Evolutionary conservation across 2,888 invertebrate species (phyloP).

Genomic region (Amblyteles armatorius): DNA sequence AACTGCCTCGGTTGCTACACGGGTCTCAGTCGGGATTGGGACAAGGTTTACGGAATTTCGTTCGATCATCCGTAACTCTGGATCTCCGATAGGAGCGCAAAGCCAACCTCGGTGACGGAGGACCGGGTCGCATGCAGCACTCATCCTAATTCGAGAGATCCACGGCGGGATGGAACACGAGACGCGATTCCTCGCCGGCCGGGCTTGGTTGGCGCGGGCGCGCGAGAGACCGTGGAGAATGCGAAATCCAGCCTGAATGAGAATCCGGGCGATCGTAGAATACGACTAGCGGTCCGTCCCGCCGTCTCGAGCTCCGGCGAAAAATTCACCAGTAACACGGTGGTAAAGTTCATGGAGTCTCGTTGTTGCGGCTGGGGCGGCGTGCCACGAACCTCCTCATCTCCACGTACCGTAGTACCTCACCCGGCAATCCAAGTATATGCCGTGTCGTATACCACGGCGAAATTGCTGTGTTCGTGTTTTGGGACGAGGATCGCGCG

Average conservation of each 20-base stretch:
- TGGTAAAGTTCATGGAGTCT: constrained; percentile 62
- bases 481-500: constrained; percentile 57
- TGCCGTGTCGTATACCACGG: constrained; percentile 32
- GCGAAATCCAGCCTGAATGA: constrained; percentile 53
- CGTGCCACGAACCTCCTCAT: constrained; percentile 56
- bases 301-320: constrained; percentile 35
- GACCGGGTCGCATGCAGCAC: constrained; percentile 40
- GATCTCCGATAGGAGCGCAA: constrained; percentile 42
- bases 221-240: constrained; percentile 54
- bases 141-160: constrained; percentile 63
- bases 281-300: constrained; percentile 6
- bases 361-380: constrained; percentile 39
- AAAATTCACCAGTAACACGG: constrained; percentile 54
- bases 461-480: constrained; percentile 55
- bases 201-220: constrained; percentile 29
- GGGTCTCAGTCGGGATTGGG: neutral
- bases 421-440: constrained; percentile 19
- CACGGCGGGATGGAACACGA: constrained; percentile 26
- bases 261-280: constrained; percentile 42
- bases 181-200: constrained; percentile 40
- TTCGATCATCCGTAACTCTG: constrained; percentile 55
- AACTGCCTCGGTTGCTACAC: constrained; percentile 14
- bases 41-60: constrained; percentile 48
- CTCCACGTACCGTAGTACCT: constrained; percentile 32
- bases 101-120: constrained; percentile 42